Base-by-base conservation (phyloP, 2,888 invertebrate species). In the Sturmia bella region DNA sequence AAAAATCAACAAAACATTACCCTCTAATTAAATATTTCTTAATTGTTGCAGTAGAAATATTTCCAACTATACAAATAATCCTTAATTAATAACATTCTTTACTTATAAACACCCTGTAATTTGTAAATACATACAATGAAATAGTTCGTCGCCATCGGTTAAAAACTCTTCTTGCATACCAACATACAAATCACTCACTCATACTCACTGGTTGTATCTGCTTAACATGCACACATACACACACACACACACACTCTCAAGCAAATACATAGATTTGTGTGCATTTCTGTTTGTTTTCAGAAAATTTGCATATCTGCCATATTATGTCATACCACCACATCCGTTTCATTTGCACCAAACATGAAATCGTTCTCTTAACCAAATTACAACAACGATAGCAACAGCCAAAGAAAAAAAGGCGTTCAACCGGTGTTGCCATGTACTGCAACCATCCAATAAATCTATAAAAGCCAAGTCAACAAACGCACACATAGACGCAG, bases 311-410 rank as follows among this genome's bases (percentile, higher is more conserved):
- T 84, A 83, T 84, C 80, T 77, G 82, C 80, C 75, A 79, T 83
- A 83, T 84, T 85, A 85, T 85, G 85, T 85, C 85, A 85, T 84
- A 84, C 82, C 84, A 80, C 84, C 79, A 84, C 85, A 84, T 85
- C 84, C 85, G 83, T 85, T 87, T 87, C 86, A 86, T 87, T 86
- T 88, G 86, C 76, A 73, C 83, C 83, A 85, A 85, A 86, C 87
- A 88, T 85, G 86, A 84, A 86, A 86, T 76, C 74, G 73, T 72
- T 76, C 70, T 70, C 72, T 81, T 69, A 75, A 79, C 72, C 69
- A 66, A 74, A 68, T 74, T 41, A 54, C 72, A 73, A 41, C 59
- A 66, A 52, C 50, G 4, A 54, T 21, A 15, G 24, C 45, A 66
- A 37, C 37, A 54, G 1, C 21, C 37, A 21, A 48, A 54, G 15